phyloP scores from a whole-genome alignment of 2,113 vertebrate genomes.

The Vombatus ursinus region DNA sequence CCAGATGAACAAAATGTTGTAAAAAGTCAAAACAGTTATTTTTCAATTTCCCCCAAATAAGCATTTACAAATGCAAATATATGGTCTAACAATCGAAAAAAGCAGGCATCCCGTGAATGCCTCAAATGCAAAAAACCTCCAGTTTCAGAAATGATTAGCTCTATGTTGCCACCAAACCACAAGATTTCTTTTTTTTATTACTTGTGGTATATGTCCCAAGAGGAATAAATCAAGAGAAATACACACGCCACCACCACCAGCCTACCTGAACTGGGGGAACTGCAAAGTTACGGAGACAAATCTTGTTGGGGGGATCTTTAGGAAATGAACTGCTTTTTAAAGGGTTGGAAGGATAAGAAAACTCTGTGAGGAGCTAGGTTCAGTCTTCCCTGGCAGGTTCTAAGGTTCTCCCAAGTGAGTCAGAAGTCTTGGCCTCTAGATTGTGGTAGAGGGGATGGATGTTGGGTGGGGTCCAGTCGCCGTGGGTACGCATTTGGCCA shows the following conservation, averaged over 20 bases:
- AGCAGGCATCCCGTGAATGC: conserved; percentile 38
- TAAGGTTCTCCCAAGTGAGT: conserved; percentile 32
- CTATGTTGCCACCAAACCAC: conserved; percentile 8
- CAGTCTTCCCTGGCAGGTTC: background rate
- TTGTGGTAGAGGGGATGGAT: background rate
- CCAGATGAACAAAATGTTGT: background rate
- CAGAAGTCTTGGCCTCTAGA: background rate
- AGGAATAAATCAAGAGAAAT: background rate
- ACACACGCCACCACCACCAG: background rate
- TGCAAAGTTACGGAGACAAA: conserved; percentile 63
- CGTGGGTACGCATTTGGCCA: background rate
- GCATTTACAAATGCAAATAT: background rate
- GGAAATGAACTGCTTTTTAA: background rate
- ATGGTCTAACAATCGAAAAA: background rate
- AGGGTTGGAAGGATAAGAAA: background rate
- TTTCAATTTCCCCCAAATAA: conserved; percentile 4
- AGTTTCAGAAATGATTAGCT: conserved; percentile 28
- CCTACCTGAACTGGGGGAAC: background rate
- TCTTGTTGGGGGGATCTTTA: background rate
- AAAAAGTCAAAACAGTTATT: conserved; percentile 10
- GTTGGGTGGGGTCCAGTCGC: conserved; percentile 41
- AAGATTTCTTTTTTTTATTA: conserved; percentile 20
- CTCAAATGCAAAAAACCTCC: conserved; percentile 63
- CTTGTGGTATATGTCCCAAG: background rate
- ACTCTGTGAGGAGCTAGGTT: background rate